Evolutionary conservation across 2,888 invertebrate genomes (phyloP).

Genomic region (Limnephilus auricula): DNA sequence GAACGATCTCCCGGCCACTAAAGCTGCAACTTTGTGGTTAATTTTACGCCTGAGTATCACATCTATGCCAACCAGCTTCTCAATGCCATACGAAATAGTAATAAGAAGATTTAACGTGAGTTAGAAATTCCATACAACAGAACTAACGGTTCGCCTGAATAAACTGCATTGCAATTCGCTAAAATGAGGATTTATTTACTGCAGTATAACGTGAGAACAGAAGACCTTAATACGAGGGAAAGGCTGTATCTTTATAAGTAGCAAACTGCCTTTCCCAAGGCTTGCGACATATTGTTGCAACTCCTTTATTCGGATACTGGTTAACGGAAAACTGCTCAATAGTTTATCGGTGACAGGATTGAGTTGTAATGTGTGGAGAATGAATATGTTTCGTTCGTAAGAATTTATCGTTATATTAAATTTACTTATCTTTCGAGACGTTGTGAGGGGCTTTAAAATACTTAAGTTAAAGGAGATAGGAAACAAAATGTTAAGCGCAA

Average conservation of each 20-base stretch:
- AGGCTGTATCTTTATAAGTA: constrained; percentile 13
- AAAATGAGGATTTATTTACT: constrained; percentile 16
- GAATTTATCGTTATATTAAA: neutral
- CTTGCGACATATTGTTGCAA: neutral
- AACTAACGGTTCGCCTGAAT: neutral
- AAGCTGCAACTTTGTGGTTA: neutral
- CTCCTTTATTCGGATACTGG: neutral
- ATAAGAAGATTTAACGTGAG: neutral
- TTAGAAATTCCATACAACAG: neutral
- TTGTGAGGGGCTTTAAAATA: too few relatives aligned
- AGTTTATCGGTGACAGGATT: constrained; percentile 2
- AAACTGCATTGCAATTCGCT: constrained; percentile 12
- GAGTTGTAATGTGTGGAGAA: neutral
- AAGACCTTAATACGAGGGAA: neutral
- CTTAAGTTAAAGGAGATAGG: too few relatives aligned
- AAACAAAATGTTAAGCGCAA: too few relatives aligned
- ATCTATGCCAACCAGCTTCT: neutral
- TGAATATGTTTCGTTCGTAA: neutral
- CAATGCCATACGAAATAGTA: neutral
- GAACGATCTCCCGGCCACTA: neutral
- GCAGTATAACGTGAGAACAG: constrained; percentile 15
- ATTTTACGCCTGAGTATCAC: neutral
- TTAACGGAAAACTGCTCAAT: neutral
- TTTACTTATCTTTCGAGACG: too few relatives aligned
- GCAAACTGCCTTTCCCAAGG: neutral